Evolutionary conservation across 2,888 invertebrate species (phyloP).

Genomic region (Cheilosia grossa): DNA sequence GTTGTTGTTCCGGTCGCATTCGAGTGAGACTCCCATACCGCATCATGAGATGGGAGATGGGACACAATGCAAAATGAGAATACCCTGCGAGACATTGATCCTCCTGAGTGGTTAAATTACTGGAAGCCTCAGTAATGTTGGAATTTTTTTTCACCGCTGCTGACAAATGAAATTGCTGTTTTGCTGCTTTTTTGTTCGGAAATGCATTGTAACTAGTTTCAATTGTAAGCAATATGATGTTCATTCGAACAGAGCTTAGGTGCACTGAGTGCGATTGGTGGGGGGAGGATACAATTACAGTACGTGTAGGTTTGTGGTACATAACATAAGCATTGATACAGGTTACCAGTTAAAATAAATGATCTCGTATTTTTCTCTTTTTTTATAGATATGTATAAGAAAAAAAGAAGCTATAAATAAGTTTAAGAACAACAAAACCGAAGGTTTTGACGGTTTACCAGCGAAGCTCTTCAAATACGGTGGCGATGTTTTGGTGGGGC

Average conservation of each 20-base stretch:
- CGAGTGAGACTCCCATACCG: constrained; percentile 24
- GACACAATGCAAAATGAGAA: constrained; percentile 46
- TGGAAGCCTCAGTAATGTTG: constrained; percentile 29
- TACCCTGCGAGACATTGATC: constrained; percentile 40
- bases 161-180: constrained; percentile 37
- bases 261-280: background rate
- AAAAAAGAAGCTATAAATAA: no score
- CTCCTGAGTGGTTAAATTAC: constrained; percentile 73
- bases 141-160: constrained; percentile 6
- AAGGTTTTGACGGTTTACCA: no score
- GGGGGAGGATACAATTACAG: background rate
- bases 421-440: no score
- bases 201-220: constrained; percentile 24
- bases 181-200: constrained; percentile 32
- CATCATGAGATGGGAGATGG: constrained; percentile 43
- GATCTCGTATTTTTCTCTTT: no score
- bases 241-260: constrained; percentile 1
- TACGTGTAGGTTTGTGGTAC: background rate
- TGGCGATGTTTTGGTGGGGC: no score
- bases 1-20: constrained; percentile 51
- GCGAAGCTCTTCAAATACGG: no score
- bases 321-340: no score
- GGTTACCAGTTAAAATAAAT: no score
- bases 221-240: constrained; percentile 12
- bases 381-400: no score